Conservation (phyloP, 2,888 invertebrate species). For the Erannis defoliaria region DNA sequence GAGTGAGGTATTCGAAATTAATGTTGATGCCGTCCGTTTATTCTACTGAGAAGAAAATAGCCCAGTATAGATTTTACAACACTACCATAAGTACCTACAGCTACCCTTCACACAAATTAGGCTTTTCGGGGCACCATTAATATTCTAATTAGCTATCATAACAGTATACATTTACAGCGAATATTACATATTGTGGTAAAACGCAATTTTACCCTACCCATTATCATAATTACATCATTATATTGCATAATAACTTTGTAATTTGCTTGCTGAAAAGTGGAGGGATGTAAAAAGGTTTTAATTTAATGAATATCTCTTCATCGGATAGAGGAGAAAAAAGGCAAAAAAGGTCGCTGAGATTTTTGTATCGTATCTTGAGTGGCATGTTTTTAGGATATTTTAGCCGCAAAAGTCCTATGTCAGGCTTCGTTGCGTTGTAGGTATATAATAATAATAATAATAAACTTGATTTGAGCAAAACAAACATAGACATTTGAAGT, state of each 20-base stretch:
- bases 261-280: slow-evolving; percentile 2
- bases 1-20: too few relatives aligned
- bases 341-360: not conserved
- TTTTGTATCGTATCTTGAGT: not conserved
- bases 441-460: too few relatives aligned
- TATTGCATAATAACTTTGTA: slow-evolving; percentile 14
- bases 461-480: too few relatives aligned
- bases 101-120: slow-evolving; percentile 19
- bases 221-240: slow-evolving; percentile 33
- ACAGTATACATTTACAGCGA: slow-evolving; percentile 28
- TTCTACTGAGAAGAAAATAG: not conserved
- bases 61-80: not conserved
- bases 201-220: slow-evolving; percentile 19
- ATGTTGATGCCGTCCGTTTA: too few relatives aligned
- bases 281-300: slow-evolving; percentile 4
- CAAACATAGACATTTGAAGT: too few relatives aligned
- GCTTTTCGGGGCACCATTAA: slow-evolving; percentile 9
- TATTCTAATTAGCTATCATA: slow-evolving; percentile 31
- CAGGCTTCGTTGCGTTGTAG: not conserved
- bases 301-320: not conserved
- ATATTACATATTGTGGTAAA: slow-evolving; percentile 26
- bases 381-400: not conserved
- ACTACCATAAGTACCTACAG: not conserved
- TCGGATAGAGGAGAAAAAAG: not conserved
- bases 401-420: not conserved